Conservation (phyloP, 30 jellyfish, hydroid and myxozoan species). For the Aurelia sp. region DNA sequence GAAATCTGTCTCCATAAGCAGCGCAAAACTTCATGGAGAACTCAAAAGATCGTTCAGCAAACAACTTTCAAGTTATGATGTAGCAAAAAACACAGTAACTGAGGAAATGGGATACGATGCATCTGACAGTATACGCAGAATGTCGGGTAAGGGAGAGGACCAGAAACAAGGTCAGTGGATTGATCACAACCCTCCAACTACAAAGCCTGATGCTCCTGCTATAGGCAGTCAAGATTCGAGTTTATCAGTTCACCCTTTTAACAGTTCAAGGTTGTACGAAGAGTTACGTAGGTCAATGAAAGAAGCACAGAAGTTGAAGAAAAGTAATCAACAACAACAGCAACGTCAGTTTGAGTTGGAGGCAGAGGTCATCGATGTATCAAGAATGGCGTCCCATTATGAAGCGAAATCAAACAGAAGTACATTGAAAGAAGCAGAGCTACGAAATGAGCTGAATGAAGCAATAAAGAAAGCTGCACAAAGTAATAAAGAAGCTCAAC, state of each 20-base stretch:
- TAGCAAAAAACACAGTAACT: not conserved
- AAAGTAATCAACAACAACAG: conserved; percentile 30
- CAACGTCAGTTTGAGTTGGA: conserved; percentile 48
- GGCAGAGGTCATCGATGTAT: conserved; percentile 60
- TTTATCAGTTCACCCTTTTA: conserved; percentile 26
- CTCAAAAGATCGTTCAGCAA: not conserved
- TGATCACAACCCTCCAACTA: too few relatives aligned
- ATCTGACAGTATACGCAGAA: not conserved
- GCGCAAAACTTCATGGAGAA: conserved; percentile 1
- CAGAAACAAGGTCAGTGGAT: too few relatives aligned
- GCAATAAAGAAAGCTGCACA: conserved; percentile 36
- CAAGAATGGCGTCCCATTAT: conserved; percentile 55
- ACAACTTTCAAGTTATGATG: not conserved
- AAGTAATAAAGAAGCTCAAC: conserved; percentile 17
- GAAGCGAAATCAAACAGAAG: conserved; percentile 59
- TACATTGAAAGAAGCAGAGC: conserved; percentile 29
- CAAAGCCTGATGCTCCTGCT: not conserved
- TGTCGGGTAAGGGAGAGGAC: not conserved
- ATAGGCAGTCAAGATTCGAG: not conserved
- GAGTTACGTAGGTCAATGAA: conserved; percentile 54
- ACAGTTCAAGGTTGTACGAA: conserved; percentile 44
- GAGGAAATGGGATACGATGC: not conserved
- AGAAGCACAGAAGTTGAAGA: conserved; percentile 37
- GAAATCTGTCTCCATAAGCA: not conserved
- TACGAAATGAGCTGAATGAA: conserved; percentile 46